A percentile compares a stretch with the other conserved stretches of the same genome.
Conservation (phyloP, 1,140 invertebrate genomes). For the Lordiphosa clarofinis region DNA sequence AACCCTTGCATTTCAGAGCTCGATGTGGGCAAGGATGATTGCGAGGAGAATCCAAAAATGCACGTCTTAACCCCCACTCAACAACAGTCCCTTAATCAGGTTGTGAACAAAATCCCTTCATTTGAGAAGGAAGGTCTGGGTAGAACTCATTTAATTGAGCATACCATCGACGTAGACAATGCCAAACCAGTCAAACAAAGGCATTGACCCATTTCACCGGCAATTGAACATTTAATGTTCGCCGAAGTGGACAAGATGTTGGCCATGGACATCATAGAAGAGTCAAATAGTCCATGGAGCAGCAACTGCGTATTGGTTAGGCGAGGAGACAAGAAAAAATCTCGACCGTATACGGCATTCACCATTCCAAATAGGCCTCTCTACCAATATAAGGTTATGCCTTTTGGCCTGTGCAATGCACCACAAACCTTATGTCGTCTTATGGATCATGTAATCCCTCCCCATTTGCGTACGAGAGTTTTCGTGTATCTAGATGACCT, state of each 20-base stretch:
- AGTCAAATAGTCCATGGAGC: slow-evolving; percentile 11
- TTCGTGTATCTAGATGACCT: slow-evolving; percentile 81
- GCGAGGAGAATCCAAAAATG: slow-evolving; percentile 9
- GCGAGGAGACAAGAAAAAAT: slow-evolving; percentile 12
- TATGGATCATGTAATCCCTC: slow-evolving; percentile 72
- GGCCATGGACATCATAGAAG: slow-evolving; percentile 11
- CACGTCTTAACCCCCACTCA: slow-evolving; percentile 5
- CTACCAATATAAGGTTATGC: slow-evolving; percentile 11
- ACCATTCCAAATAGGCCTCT: slow-evolving; percentile 8
- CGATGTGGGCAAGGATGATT: neutral
- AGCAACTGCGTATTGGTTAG: slow-evolving; percentile 15
- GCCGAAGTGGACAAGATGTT: slow-evolving; percentile 17
- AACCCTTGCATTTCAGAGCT: neutral
- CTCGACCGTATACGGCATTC: slow-evolving; percentile 3
- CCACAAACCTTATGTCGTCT: slow-evolving; percentile 79
- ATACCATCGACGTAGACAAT: slow-evolving; percentile 11
- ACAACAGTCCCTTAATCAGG: neutral
- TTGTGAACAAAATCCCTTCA: neutral
- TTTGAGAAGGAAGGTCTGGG: slow-evolving; percentile 14
- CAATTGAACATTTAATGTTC: slow-evolving; percentile 13
- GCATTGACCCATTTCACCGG: slow-evolving; percentile 19
- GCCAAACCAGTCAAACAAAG: slow-evolving; percentile 17
- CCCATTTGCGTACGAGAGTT: slow-evolving; percentile 40
- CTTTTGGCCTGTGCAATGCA: slow-evolving; percentile 63
- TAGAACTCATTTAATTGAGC: slow-evolving; percentile 5